Evolutionary conservation across 2,888 invertebrate genomes (phyloP), one percentile per base, ranked within the genome.

Genomic region (Vannuccia rotundouncinata): DNA sequence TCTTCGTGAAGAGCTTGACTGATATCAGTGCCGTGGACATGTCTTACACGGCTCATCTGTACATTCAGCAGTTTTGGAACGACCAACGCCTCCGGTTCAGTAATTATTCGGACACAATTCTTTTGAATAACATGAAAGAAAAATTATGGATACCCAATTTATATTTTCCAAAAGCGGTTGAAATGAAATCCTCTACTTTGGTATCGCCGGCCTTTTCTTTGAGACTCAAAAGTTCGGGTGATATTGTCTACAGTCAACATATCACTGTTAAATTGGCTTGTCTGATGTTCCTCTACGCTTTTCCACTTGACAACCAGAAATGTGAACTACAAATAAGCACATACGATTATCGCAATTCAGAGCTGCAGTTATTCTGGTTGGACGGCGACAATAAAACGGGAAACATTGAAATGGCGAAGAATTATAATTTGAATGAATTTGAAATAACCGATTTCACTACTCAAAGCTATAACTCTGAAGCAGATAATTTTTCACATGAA

Each of bases 301-400:
- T 81, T 74, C 82, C 82, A 10, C 28, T 81, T n/a, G 82, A 81
- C 77, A 28, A 78, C 0, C 82, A 81, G 31, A 78, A 28, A 17
- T 81, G 82, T 75, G 28, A 25, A 1, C 1, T 81, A 17, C 78
- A 73, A 13, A 25, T 81, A 5, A 78, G 81, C 13, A 81, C 78
- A 28, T 81, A 80, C 31, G 80, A 80, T 22, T 80, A 80, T 66
- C 29, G 29, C 17, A 28, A 25, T 13, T 13, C 59, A 17, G 79
- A 80, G 25, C n/a, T 80, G 29, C 59, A 81, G 31, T 66, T 80
- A 13, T 25, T 2, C 17, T 80, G 80, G 80, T 80, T 59, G 80
- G 59, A 2, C 28, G 45, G 17, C 2, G 25, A 25, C 0, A 0
- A 10, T 2, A 30, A 76, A n/a, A n/a, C 13, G 5, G 25, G 80